These are phyloP conservation scores for Quadroppia sp. DNA, from an alignment of 2,888 invertebrate genomes.

Conservation along the genomic window DNA sequence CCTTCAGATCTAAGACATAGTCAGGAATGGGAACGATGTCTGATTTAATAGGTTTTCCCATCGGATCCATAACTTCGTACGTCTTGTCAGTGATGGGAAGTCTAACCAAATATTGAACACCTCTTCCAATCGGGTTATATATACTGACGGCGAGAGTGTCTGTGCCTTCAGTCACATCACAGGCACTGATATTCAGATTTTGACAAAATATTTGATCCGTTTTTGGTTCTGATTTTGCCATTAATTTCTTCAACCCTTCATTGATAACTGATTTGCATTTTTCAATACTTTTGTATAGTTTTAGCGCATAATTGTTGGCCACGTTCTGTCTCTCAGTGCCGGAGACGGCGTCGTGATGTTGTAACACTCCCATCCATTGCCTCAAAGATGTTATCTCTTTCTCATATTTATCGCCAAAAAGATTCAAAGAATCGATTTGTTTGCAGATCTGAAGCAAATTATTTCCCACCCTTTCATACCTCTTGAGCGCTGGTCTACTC, in stretches of 20 bases:
- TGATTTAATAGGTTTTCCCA: constrained; percentile 30
- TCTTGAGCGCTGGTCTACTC: constrained; percentile 60
- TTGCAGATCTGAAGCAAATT: constrained; percentile 50
- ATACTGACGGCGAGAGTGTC: constrained; percentile 23
- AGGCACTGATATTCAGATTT: constrained; percentile 34
- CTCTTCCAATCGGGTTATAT: constrained; percentile 56
- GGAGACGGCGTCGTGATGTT: constrained; percentile 89
- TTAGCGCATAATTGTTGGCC: constrained; percentile 73
- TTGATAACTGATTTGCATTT: constrained; percentile 38
- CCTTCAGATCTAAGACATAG: constrained; percentile 60
- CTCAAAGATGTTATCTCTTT: not conserved
- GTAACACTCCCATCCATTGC: constrained; percentile 56
- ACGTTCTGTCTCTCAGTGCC: constrained; percentile 58
- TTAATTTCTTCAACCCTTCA: constrained; percentile 44
- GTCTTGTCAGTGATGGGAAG: constrained; percentile 55
- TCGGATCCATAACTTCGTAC: constrained; percentile 48
- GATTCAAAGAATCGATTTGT: constrained; percentile 33
- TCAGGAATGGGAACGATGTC: constrained; percentile 61
- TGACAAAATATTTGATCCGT: constrained; percentile 33
- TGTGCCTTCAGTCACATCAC: constrained; percentile 7
- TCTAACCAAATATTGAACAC: constrained; percentile 56
- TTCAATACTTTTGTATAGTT: not conserved
- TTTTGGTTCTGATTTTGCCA: constrained; percentile 26
- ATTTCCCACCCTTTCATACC: constrained; percentile 52
- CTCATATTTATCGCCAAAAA: not conserved